Conservation (phyloP, 2,888 invertebrate genomes). For the Drosophila emarginata region DNA sequence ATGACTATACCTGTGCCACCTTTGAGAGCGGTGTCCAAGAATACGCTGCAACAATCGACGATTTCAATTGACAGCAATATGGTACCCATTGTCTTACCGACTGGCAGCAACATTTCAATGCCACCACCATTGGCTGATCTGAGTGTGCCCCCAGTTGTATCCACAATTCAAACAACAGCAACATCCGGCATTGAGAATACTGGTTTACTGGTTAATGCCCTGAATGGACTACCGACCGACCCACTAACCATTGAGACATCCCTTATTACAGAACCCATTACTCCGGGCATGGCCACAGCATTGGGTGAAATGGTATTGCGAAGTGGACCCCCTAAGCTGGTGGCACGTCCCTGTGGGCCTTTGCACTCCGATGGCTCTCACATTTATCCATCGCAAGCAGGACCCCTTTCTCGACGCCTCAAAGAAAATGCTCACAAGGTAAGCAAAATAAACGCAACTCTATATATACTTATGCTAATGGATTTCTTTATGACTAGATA, state of each 20-base stretch:
- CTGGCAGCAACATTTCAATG: slow-evolving; percentile 4
- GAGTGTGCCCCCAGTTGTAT: slow-evolving; percentile 34
- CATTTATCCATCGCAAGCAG: slow-evolving; percentile 84
- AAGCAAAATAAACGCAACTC: slow-evolving; percentile 14
- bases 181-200: slow-evolving; percentile 22
- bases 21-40: slow-evolving; percentile 78
- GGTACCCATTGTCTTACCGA: neutral
- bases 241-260: slow-evolving; percentile 43
- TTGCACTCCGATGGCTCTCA: slow-evolving; percentile 82
- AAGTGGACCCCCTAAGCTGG: slow-evolving; percentile 82
- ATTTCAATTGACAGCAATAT: slow-evolving; percentile 1
- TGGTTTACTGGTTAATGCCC: slow-evolving; percentile 46
- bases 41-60: slow-evolving; percentile 45
- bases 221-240: slow-evolving; percentile 56
- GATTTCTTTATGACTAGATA: slow-evolving; percentile 82
- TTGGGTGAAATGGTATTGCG: slow-evolving; percentile 78
- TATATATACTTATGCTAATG: neutral
- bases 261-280: slow-evolving; percentile 45
- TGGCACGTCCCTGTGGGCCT: slow-evolving; percentile 83
- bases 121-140: slow-evolving; percentile 78
- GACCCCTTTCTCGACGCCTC: slow-evolving; percentile 84
- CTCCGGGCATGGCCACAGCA: slow-evolving; percentile 73
- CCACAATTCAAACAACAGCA: neutral
- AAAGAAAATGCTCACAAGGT: slow-evolving; percentile 86
- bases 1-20: slow-evolving; percentile 77